Base-by-base conservation (phyloP, 2,797 vertebrate genomes). In the Sus cebifrons region DNA sequence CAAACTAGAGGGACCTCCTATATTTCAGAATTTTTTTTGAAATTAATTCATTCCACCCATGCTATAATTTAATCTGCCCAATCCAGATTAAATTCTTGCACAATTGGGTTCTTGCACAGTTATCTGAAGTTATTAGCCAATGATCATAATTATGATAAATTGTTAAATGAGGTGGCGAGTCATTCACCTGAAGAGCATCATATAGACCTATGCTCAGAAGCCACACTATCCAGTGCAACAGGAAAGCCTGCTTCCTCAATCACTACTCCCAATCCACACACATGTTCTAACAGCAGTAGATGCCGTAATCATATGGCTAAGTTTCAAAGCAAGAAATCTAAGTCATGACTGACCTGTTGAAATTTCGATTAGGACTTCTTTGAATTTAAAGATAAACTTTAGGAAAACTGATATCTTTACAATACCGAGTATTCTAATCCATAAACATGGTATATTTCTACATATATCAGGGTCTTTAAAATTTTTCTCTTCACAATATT, bases 51-150 rank as follows among this genome's bases (percentile, higher is more conserved):
- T 94, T 86, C 15, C 91, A 54, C 32, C 13, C 1, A 23, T 68
- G 5, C 18, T 88, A 78, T 78, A 60, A 85, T 90, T 96, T 81
- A 79, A 81, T 87, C 83, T 95, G 36, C 16, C 54, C 10, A 86
- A 7, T 62, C 91, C 91, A 68, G 13, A 49, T 49, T 49, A 49
- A 49, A 49, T 49, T 49, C 44, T 49, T 49, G 44, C 44, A 49
- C 44, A 49, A 10, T 10, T 73, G 21, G n/a, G 14, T 29, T 44
- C 54, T 21, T 86, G 7, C 10, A 89, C 2, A 84, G 79, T 68
- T 91, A 14, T 73, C 85, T 85, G 25, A 5, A 95, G 5, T 44
- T 86, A 54, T 78, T 65, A 77, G 18, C 20, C n/a, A 78, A 14
- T 89, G 44, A 56, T 73, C 6, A 92, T 77, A 82, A 81, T 86